phyloP scores from a whole-genome alignment of 1,140 invertebrate genomes.

The Orius laevigatus region DNA sequence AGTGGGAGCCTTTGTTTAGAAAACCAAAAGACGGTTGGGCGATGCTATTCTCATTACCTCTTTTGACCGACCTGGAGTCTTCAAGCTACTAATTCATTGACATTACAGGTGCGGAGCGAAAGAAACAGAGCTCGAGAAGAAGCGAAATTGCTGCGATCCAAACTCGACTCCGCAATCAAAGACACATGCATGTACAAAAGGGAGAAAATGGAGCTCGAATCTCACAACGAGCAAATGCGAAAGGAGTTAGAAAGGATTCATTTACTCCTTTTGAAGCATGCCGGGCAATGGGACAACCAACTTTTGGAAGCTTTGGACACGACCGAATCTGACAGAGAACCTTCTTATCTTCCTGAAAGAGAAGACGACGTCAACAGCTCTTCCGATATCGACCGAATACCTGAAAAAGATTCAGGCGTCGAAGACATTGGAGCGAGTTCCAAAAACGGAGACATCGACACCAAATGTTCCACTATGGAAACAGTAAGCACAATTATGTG shows the following conservation, averaged over 20 bases:
- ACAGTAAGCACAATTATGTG: slow-evolving; percentile 9
- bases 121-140: slow-evolving; percentile 77
- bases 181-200: slow-evolving; percentile 57
- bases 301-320: slow-evolving; percentile 30
- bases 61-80: no score
- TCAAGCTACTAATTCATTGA: no score
- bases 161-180: slow-evolving; percentile 61
- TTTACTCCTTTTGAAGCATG: slow-evolving; percentile 46
- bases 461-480: not conserved
- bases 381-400: not conserved
- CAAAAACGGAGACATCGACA: slow-evolving; percentile 22
- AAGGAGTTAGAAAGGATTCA: slow-evolving; percentile 65
- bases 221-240: slow-evolving; percentile 62
- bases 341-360: slow-evolving; percentile 19
- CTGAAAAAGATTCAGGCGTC: slow-evolving; percentile 26
- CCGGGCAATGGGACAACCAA: slow-evolving; percentile 27
- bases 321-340: slow-evolving; percentile 29
- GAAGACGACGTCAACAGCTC: slow-evolving; percentile 15
- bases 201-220: slow-evolving; percentile 61
- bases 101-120: slow-evolving; percentile 52
- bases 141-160: slow-evolving; percentile 57
- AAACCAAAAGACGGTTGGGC: no score
- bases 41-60: no score
- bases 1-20: no score
- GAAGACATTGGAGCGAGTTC: slow-evolving; percentile 45